A percentile compares a stretch with the other conserved stretches of the same genome.
Conservation (phyloP, 1,140 invertebrate genomes). For the Caenorhabditis inopinata region DNA sequence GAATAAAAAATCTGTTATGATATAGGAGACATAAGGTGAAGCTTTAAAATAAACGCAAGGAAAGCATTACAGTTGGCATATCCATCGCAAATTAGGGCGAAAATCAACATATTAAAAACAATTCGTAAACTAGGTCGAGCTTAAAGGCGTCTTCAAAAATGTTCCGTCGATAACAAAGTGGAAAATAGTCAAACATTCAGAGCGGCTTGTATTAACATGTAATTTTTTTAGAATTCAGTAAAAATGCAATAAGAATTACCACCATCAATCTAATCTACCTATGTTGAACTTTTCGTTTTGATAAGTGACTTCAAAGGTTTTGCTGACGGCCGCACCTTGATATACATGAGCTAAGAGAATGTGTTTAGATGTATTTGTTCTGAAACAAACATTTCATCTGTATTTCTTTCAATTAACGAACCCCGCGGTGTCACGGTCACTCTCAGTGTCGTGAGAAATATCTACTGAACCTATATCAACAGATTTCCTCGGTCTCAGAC, state of each 20-base stretch:
- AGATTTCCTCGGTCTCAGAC: neutral
- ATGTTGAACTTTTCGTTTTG: slow-evolving; percentile 4
- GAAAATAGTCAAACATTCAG: too few relatives aligned
- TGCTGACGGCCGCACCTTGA: neutral
- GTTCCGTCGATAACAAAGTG: too few relatives aligned
- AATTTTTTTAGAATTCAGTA: too few relatives aligned
- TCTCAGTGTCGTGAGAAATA: neutral
- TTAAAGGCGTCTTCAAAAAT: too few relatives aligned
- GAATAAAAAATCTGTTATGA: too few relatives aligned
- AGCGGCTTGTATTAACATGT: too few relatives aligned
- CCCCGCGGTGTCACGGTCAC: neutral
- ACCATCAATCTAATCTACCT: neutral
- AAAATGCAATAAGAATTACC: neutral
- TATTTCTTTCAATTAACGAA: neutral
- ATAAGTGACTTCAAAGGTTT: slow-evolving; percentile 10
- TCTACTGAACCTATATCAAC: neutral
- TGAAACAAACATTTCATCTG: neutral
- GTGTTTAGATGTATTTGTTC: neutral
- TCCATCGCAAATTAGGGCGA: too few relatives aligned
- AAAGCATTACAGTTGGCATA: too few relatives aligned
- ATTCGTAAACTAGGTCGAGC: too few relatives aligned
- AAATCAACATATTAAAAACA: too few relatives aligned
- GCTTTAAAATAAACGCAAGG: too few relatives aligned
- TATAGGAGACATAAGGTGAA: too few relatives aligned
- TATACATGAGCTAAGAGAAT: slow-evolving; percentile 9